These are phyloP conservation scores for Thaumatotibia leucotreta DNA, from an alignment of 1,140 invertebrate genomes.

Conservation along the genomic window DNA sequence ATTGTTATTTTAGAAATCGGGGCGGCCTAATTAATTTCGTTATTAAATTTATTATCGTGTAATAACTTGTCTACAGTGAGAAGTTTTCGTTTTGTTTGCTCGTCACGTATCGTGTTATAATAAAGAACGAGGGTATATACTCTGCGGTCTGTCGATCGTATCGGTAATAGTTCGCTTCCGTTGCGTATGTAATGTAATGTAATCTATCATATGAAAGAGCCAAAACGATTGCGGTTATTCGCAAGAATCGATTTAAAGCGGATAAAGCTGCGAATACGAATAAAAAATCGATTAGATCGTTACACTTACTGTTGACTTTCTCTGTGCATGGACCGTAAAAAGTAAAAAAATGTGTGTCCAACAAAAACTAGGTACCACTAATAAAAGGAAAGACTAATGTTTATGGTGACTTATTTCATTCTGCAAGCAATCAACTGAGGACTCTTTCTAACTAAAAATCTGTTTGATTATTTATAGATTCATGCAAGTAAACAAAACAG, in stretches of 20 bases:
- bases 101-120: not conserved
- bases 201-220: constrained; percentile 51
- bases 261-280: constrained; percentile 41
- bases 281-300: constrained; percentile 54
- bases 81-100: not conserved
- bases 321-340: constrained; percentile 28
- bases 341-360: constrained; percentile 35
- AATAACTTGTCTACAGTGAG: constrained; percentile 1
- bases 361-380: constrained; percentile 5
- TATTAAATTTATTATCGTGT: constrained; percentile 20
- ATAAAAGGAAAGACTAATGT: not conserved
- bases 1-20: constrained; percentile 43
- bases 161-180: constrained; percentile 44
- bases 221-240: constrained; percentile 51
- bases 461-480: constrained; percentile 19
- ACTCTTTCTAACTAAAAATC: constrained; percentile 23
- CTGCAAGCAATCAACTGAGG: constrained; percentile 11
- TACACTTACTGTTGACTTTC: constrained; percentile 49
- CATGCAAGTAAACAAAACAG: constrained; percentile 25
- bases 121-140: constrained; percentile 8
- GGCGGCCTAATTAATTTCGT: constrained; percentile 28
- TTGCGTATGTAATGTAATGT: constrained; percentile 65
- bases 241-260: constrained; percentile 56
- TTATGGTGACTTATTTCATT: not conserved
- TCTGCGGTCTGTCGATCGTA: constrained; percentile 6